Conservation (phyloP, 2,797 vertebrate genomes). For the Psittacula derbiana region DNA sequence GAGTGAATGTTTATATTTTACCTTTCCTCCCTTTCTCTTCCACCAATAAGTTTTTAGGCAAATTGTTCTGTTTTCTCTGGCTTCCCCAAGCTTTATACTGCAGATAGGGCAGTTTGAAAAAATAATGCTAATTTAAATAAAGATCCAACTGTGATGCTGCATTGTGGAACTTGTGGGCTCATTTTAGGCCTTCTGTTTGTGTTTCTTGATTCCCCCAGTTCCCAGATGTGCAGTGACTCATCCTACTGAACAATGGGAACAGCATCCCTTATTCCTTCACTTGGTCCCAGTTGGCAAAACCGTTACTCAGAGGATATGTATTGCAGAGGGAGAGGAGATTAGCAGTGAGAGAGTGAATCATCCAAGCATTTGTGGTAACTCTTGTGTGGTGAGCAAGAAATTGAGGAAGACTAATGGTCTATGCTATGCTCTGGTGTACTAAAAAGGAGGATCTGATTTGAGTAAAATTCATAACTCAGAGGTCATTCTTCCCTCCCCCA, state of each 20-base stretch:
- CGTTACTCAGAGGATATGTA: constrained; percentile 53
- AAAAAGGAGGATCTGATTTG: not conserved
- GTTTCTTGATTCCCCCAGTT: constrained; percentile 46
- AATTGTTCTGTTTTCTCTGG: not conserved
- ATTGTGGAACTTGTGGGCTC: constrained; percentile 27
- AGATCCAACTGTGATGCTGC: not conserved
- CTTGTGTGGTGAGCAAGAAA: not conserved
- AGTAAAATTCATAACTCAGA: not conserved
- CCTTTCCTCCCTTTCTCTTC: not conserved
- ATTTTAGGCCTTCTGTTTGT: constrained; percentile 38
- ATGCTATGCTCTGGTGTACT: not conserved
- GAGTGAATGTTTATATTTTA: not conserved
- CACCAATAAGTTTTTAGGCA: not conserved
- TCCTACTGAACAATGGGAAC: constrained; percentile 63
- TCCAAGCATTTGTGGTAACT: not conserved
- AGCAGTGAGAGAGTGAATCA: constrained; percentile 45
- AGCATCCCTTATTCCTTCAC: constrained; percentile 55
- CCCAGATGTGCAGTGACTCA: constrained; percentile 72
- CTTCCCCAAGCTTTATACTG: not conserved
- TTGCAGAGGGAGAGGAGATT: constrained; percentile 11
- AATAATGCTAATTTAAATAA: not conserved
- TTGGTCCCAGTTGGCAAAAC: constrained; percentile 39
- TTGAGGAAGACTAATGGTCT: not conserved
- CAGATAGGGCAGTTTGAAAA: not conserved
- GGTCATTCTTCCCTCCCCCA: not conserved